Conservation (phyloP, 2,113 vertebrate species). For the Rhinolophus ferrumequinum region DNA sequence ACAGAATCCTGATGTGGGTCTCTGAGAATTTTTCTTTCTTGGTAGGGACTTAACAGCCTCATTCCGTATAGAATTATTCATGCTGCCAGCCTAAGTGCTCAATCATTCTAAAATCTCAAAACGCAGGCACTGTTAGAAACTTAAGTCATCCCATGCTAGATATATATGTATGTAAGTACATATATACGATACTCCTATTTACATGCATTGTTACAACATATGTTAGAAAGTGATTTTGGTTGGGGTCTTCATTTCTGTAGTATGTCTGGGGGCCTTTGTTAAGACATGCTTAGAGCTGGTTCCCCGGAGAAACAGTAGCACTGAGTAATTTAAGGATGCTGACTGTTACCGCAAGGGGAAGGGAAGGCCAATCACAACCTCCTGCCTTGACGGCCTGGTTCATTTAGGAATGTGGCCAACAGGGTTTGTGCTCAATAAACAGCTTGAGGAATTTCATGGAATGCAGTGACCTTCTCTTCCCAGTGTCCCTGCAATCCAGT, state of each 20-base stretch:
- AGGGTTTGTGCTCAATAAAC: not conserved
- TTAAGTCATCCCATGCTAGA: conserved; percentile 57
- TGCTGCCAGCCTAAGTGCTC: conserved; percentile 25
- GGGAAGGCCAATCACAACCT: not conserved
- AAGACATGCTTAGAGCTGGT: conserved; percentile 6
- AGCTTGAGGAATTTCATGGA: not conserved
- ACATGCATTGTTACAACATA: conserved; percentile 61
- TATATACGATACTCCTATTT: not conserved
- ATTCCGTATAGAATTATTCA: conserved; percentile 25
- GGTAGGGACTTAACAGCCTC: not conserved
- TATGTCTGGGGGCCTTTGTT: not conserved
- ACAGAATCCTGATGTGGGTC: not conserved
- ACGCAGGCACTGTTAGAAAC: conserved; percentile 59
- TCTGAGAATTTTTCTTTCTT: conserved; percentile 2
- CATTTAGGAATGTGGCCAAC: not conserved
- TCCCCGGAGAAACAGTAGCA: not conserved
- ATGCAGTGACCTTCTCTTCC: not conserved
- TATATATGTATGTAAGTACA: conserved; percentile 47
- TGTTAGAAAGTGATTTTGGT: conserved; percentile 13
- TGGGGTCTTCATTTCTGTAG: not conserved
- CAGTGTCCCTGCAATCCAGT: not conserved
- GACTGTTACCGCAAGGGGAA: not conserved
- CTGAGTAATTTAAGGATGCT: not conserved
- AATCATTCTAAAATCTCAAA: not conserved
- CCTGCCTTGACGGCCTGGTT: not conserved